Evolutionary conservation across 2,888 invertebrate species (phyloP), one percentile per base, ranked within the genome.

Genomic region (Aplocera efformata): DNA sequence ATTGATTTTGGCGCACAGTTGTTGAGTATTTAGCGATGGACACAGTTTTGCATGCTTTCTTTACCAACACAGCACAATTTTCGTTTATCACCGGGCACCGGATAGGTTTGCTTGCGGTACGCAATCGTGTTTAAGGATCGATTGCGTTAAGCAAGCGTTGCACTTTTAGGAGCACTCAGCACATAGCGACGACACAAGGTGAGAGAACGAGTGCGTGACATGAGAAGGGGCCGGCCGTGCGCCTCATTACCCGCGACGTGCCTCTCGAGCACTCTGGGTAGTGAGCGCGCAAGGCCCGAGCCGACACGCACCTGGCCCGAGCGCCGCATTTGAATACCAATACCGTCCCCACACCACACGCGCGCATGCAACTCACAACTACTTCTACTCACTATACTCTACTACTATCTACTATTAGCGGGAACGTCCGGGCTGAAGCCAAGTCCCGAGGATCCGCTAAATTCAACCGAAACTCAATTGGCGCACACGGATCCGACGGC

Each of bases 271-370:
- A 8, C 30, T 25, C 22, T 30, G 23, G 23, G 32, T 39, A 42
- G 10, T 41, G 56, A 39, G 42, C 52, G 47, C 55, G 58, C 50
- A 41, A 62, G 56, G 60, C 56, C 61, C 57, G 60, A n/a, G n/a
- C n/a, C 63, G 47, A 72, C 81, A 79, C 76, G 75, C 84, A 81
- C 80, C 68, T 75, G 79, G 80, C 83, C 81, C 85, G 84, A 86
- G 81, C 83, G 85, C 85, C 88, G 91, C 91, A 92, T 92, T 92
- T 92, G 92, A 92, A 92, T 92, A 92, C 92, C 92, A 92, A 92
- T 91, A 91, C 91, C 88, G 76, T 78, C 75, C 73, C 78, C 72
- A 86, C 88, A 84, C 80, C 73, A 86, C 85, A 86, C 85, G 83
- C 84, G 88, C 85, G 86, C 88, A 86, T 86, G 86, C 77, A 77